Percentiles rank a stretch among this genome's conserved stretches.
Conservation (phyloP, 2,113 vertebrate genomes). For the Copsychus sechellarum region DNA sequence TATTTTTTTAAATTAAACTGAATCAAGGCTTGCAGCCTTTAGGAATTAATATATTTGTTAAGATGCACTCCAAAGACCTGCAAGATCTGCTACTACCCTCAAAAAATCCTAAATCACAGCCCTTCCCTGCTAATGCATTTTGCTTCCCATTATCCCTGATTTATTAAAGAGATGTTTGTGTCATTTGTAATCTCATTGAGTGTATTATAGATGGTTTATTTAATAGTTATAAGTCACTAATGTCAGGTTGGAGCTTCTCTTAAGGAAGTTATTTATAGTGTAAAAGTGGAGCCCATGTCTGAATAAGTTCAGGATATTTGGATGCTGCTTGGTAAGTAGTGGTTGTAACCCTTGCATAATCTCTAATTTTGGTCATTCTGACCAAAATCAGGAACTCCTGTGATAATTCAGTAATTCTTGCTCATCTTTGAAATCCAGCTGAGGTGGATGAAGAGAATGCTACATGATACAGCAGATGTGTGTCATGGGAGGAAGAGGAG, state of each 20-base stretch:
- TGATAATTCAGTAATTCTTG: background rate
- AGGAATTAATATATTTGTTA: background rate
- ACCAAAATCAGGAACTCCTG: background rate
- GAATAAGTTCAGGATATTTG: background rate
- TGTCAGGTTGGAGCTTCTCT: background rate
- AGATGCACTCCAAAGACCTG: background rate
- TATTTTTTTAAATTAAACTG: background rate
- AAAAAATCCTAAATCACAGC: background rate
- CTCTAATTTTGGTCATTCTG: background rate
- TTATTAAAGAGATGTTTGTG: conserved; percentile 21
- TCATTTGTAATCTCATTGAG: background rate
- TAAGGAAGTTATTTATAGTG: background rate
- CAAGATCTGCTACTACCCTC: background rate
- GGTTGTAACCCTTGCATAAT: background rate
- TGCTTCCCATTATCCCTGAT: background rate
- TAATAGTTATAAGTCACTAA: background rate
- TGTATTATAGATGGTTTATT: background rate
- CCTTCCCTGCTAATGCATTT: background rate
- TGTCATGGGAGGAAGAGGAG: background rate
- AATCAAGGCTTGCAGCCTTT: background rate
- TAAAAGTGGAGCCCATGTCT: background rate
- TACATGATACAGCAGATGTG: fast-evolving
- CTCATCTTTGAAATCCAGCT: fast-evolving
- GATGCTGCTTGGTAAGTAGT: background rate
- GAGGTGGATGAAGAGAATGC: background rate